Conservation (phyloP, 2,888 invertebrate genomes). For the Microplitis manilae region DNA sequence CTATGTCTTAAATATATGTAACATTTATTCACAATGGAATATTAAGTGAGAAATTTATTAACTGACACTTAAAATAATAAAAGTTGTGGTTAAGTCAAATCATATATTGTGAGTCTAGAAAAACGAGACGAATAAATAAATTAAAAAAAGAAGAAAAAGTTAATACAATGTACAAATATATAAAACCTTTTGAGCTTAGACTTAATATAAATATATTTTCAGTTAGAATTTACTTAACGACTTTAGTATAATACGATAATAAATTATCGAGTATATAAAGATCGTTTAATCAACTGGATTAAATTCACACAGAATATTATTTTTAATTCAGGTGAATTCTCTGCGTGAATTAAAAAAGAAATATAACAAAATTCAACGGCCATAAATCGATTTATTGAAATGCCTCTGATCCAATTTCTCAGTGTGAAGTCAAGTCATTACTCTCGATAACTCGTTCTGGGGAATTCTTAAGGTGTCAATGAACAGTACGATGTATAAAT, state of each 20-base stretch:
- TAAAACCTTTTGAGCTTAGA: background rate
- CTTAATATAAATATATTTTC: background rate
- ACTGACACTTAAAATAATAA: background rate
- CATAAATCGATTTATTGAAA: slow-evolving; percentile 1
- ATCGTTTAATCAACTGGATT: background rate
- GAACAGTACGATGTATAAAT: background rate
- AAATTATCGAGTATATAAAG: background rate
- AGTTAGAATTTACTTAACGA: background rate
- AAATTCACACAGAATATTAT: background rate
- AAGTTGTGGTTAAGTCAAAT: slow-evolving; percentile 10
- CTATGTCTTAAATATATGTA: slow-evolving; percentile 2
- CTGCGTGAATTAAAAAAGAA: background rate
- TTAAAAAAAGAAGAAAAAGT: background rate
- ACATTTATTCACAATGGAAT: slow-evolving; percentile 4
- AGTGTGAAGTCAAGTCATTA: background rate
- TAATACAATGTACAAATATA: background rate
- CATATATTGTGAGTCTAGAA: background rate
- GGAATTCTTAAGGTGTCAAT: slow-evolving; percentile 1
- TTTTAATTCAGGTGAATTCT: background rate
- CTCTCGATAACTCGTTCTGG: background rate
- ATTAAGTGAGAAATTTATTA: slow-evolving; percentile 6
- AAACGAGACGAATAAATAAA: background rate
- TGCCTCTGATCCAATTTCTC: slow-evolving; percentile 1
- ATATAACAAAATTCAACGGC: background rate
- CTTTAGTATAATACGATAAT: background rate